Base-by-base conservation (phyloP, 2,113 vertebrate species). In the Sinocyclocheilus anophthalmus region DNA sequence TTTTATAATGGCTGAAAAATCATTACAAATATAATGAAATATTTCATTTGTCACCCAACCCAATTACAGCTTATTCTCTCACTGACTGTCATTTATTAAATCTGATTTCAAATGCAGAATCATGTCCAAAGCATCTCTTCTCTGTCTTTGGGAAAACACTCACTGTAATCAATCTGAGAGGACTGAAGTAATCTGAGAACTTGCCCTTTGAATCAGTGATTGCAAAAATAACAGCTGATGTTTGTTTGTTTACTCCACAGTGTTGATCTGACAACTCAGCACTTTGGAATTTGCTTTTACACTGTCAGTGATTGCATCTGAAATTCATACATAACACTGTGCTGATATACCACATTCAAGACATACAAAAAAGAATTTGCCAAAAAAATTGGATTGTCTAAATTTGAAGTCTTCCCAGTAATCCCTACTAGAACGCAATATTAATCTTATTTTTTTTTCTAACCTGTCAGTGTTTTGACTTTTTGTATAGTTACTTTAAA, bases 401-500 rank as follows among this genome's bases (percentile, higher is more conserved):
- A 18, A 39, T 70, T 70, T 70, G 30, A 70, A 20, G 18, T 42
- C 69, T n/a, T 72, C 69, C 16, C 33, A 39, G 69, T 11, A 70
- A 70, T 70, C 69, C 69, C 39, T 10, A 42, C 69, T 39, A 42
- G 33, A 72, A 12, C 4, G 2, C 37, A 22, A 20, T 12, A 42
- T n/a, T 72, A 22, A 42, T 72, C 2, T 8, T 33, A 3, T 33
- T 69, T 69, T 26, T 33, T 70, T 33, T 70, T 3, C 30, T 3
- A 3, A 30, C 1, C 30, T 70, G 30, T 70, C 67, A 37, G 67
- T 37, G 67, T 22, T 70, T 70, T 2, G 18, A 39, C 7, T 39
- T 70, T 37, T 70, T 70, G 67, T 70, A 70, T 39, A 39, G 18
- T 72, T 72, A 37, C 33, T 72, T 72, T 72, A 72, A 72, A 72